phyloP scores from a whole-genome alignment of 2,888 invertebrate species.

The Rhaphigaster nebulosa region DNA sequence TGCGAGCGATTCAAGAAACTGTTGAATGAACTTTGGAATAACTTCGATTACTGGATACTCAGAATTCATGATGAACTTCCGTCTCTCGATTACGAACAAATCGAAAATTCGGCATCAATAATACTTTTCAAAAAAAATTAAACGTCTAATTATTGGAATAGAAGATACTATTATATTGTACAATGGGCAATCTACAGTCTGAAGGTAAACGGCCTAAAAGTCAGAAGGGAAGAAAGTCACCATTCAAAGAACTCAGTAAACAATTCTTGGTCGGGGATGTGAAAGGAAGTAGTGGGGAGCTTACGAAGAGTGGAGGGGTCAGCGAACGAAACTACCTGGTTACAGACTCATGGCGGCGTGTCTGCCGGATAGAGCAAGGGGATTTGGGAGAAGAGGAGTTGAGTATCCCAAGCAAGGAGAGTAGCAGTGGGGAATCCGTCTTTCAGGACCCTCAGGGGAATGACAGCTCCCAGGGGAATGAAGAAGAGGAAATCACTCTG shows the following conservation, averaged over 20 bases:
- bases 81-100: neutral
- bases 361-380: constrained; percentile 67
- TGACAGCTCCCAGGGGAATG: constrained; percentile 66
- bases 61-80: neutral
- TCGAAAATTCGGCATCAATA: neutral
- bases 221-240: constrained; percentile 64
- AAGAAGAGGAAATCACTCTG: constrained; percentile 68
- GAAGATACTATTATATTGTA: neutral
- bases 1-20: too few species aligned
- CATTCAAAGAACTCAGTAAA: constrained; percentile 64
- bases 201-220: constrained; percentile 67
- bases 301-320: constrained; percentile 55
- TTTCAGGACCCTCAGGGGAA: constrained; percentile 60
- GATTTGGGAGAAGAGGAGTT: constrained; percentile 57
- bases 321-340: constrained; percentile 67
- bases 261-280: constrained; percentile 61
- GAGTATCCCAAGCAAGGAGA: constrained; percentile 63
- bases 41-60: neutral
- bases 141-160: neutral
- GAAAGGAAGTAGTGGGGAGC: constrained; percentile 60
- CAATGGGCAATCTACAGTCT: constrained; percentile 69
- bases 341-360: constrained; percentile 70
- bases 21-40: neutral
- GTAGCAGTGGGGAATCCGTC: constrained; percentile 62
- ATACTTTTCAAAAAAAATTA: neutral